Evolutionary conservation across 2,888 invertebrate species (phyloP), one percentile per base, ranked within the genome.

Genomic region (Chalcosyrphus nemorum): DNA sequence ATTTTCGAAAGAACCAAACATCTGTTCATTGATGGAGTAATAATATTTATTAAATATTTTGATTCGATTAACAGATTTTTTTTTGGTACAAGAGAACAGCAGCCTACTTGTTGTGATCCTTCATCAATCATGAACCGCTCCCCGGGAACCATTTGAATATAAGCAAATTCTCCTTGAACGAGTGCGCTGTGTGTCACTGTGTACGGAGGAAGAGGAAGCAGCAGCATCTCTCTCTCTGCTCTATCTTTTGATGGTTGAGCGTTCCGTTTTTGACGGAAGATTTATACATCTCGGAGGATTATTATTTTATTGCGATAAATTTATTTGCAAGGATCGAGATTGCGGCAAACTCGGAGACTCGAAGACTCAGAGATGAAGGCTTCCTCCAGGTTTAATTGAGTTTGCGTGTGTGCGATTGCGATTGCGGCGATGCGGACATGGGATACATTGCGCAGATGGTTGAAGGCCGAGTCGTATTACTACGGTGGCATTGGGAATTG

Each of bases 251-350:
- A 82, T 41, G 35, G 54, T 52, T 66, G 77, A 61, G 59, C 47
- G 82, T 77, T 77, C 41, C n/a, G 41, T 66, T 68, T n/a, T 68
- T 84, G 82, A 84, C 68, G 45, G 38, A 84, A 80, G 84, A 84
- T 84, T 84, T 84, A 84, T 84, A 45, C 84, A 75, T 84, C 80
- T 70, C 38, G 84, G 54, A 4, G 84, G 80, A 80, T 84, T 84
- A 84, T 84, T 84, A 84, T 80, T 84, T 84, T 84, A 84, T 84
- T 84, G 84, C 84, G 80, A 75, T 80, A 80, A 80, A 84, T 84
- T 80, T 80, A 80, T 84, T 70, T 82, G 72, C 77, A 72, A 77
- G 80, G 80, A 80, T 84, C 52, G 74, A 74, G 77, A 74, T 52
- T 77, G 61, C 41, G 17, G 61, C 17, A n/a, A n/a, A n/a, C n/a